Base-by-base conservation (phyloP, 2,888 invertebrate genomes). In the Phortica okadai region DNA sequence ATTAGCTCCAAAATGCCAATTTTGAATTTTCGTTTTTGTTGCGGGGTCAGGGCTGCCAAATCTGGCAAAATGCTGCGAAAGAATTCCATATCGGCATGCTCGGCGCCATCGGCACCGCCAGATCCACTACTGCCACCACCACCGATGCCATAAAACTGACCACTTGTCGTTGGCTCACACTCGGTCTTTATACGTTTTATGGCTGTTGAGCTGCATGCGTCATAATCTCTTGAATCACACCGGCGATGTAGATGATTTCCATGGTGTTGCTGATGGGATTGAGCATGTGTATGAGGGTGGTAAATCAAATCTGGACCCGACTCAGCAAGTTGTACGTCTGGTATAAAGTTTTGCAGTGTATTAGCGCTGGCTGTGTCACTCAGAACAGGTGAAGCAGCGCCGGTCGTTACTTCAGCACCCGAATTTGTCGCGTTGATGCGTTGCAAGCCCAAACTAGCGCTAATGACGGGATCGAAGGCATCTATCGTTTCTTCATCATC, bases 31-130 rank as follows among this genome's bases (percentile, higher is more conserved):
- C 93, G 90, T 76, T 93, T 93, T 79, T 93, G 93, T 75, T 92
- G 91, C 4, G 91, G 90, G n/a, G 92, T 92, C 81, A 93, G 90
- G 25, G 90, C 87, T 45, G 90, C 91, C 72, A 93, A 92, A 82
- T 93, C 93, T 10, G 93, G 93, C 58, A 93, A 81, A 73, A 93
- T 91, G 86, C 93, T 93, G 81, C 91, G 92, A 72, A 93, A 93
- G 86, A 93, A 93, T 76, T 92, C 92, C 88, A 90, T 89, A 78
- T 91, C 90, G 25, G 90, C 81, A 77, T 89, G 82, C 75, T 90
- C 90, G 5, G 82, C 84, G 11, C 78, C 81, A 54, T 79, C 81
- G 21, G 85, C 85, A 16, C 83, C 83, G 42, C 82, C 81, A 54
- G 78, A 7, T 45, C 76, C 75, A n/a, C 42, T 72, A 16, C 21